phyloP scores from a whole-genome alignment of 1,140 invertebrate genomes.

The Bombus superbus region DNA sequence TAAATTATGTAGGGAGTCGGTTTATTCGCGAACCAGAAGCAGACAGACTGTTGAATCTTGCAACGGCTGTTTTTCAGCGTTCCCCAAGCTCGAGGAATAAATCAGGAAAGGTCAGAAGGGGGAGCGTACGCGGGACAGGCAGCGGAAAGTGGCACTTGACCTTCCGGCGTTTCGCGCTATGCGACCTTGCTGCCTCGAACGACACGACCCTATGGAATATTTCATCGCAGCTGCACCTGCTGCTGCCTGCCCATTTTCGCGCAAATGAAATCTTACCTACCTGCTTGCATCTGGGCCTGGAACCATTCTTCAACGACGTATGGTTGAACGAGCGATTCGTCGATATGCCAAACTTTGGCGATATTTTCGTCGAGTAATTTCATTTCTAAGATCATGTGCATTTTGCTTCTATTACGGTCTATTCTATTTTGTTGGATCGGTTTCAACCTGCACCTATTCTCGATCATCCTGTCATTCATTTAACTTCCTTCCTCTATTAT shows the following conservation, averaged over 20 bases:
- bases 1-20: constrained; percentile 31
- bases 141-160: constrained; percentile 52
- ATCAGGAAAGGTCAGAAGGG: constrained; percentile 47
- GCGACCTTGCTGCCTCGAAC: constrained; percentile 54
- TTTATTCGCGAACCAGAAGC: not conserved
- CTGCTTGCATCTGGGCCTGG: not conserved
- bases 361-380: too few relatives aligned
- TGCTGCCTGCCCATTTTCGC: not conserved
- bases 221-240: constrained; percentile 42
- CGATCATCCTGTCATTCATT: not conserved
- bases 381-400: too few relatives aligned
- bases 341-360: too few relatives aligned
- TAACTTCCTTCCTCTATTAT: not conserved
- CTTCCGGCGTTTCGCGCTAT: constrained; percentile 25
- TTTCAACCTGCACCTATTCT: constrained; percentile 1
- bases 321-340: too few relatives aligned
- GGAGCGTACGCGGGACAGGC: not conserved
- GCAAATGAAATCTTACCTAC: not conserved
- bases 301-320: not conserved
- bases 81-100: constrained; percentile 37
- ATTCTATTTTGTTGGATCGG: not conserved
- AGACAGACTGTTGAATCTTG: constrained; percentile 44
- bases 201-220: constrained; percentile 61
- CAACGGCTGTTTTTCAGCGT: constrained; percentile 45
- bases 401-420: not conserved